Base-by-base conservation (phyloP, 2,797 vertebrate genomes). In the Choloepus didactylus region DNA sequence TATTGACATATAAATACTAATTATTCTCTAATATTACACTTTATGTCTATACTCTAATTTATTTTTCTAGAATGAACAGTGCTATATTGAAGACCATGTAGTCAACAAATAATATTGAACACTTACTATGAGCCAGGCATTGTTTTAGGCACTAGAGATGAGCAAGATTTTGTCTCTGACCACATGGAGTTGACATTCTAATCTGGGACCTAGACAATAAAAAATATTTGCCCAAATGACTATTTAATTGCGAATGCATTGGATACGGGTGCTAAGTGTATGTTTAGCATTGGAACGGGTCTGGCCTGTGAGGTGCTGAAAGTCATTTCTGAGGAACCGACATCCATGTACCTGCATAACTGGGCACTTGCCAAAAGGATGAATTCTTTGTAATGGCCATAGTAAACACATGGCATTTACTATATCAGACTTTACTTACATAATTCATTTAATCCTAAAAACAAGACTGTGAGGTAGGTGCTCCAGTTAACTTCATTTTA, bases 31-130 rank as follows among this genome's bases (percentile, higher is more conserved):
- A 76, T 77, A 60, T 85, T 56, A 27, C 15, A 56, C 56, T 5
- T 76, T 56, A 49, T 35, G 3, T 76, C 23, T 69, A 41, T 35
- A 35, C 18, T 41, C 11, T 66, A 72, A 77, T 54, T 66, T 88
- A 41, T 64, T 83, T 93, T 84, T 25, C 51, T 66, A 89, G 21
- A 79, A 60, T 85, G 77, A 93, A 46, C 16, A 80, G 83, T 67
- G 44, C 10, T 89, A 0, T n/a, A 81, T 66, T 72, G 35, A 18
- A 67, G 25, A 76, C 23, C 73, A 77, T 14, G 67, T 77, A 69
- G 51, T 70, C n/a, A 76, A n/a, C 31, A 86, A 77, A 60, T 79
- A n/a, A 41, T 75, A 29, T 38, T 38, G 29, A 87, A 35, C 29
- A 46, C 18, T 38, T 79, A 35, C 23, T 21, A 18, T 35, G 82